Conservation (phyloP, 37 sponge, comb jelly and placozoan genomes). For the Beroe forskalii region DNA sequence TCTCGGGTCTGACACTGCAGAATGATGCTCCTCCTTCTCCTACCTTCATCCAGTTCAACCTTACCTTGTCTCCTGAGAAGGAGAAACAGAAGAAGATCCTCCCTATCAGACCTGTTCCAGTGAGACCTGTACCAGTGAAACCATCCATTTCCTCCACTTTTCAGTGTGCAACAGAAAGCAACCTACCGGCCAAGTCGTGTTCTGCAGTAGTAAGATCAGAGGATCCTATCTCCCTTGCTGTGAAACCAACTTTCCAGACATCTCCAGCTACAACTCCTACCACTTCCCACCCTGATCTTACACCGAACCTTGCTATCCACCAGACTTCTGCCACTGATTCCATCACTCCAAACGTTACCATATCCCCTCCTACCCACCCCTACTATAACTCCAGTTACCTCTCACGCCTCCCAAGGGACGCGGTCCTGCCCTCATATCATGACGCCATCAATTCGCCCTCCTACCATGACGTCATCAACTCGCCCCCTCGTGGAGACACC, state of each 20-base stretch:
- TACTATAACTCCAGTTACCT: no score
- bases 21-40: not conserved
- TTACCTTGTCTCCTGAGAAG: not conserved
- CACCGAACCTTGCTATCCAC: not conserved
- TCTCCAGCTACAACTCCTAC: not conserved
- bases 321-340: not conserved
- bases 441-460: not conserved
- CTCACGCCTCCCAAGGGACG: not conserved
- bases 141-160: not conserved
- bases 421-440: not conserved
- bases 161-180: not conserved
- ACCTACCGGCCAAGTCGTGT: not conserved
- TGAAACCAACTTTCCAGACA: not conserved
- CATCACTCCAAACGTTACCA: not conserved
- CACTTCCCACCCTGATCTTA: not conserved
- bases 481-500: not conserved
- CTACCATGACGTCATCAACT: not conserved
- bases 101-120: slow-evolving; percentile 28
- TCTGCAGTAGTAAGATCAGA: not conserved
- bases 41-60: not conserved
- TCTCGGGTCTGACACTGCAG: not conserved
- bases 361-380: not conserved
- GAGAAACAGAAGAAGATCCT: not conserved
- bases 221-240: not conserved
- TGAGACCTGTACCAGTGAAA: not conserved